A percentile compares a stretch with the other conserved stretches of the same genome.
Conservation (phyloP, 2,113 vertebrate genomes). For the Microtus ochrogaster region DNA sequence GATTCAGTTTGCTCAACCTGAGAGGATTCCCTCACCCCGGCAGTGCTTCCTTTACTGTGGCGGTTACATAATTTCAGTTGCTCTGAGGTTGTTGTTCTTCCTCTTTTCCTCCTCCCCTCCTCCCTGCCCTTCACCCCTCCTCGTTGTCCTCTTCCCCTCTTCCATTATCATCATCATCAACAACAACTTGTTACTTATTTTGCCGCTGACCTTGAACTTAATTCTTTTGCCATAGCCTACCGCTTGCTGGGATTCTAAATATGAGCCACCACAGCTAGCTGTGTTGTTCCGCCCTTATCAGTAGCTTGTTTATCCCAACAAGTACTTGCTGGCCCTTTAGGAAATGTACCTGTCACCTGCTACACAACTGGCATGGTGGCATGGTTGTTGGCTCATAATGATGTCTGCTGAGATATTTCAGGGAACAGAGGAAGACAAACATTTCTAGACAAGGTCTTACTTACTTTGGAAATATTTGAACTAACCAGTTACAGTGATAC, state of each 20-base stretch:
- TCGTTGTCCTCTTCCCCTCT: neutral
- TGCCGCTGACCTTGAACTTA: neutral
- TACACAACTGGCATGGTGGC: neutral
- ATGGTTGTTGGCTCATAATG: neutral
- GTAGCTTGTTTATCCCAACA: neutral
- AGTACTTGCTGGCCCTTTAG: neutral
- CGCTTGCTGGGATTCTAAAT: neutral
- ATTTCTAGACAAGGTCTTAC: constrained; percentile 1
- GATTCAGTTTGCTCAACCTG: neutral
- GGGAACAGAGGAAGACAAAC: neutral
- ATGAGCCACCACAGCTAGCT: neutral
- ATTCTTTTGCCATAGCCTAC: neutral
- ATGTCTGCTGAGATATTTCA: neutral
- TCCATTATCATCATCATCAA: neutral
- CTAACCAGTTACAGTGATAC: constrained; percentile 3
- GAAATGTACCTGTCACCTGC: neutral
- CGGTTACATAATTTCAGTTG: neutral
- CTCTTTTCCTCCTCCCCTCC: neutral
- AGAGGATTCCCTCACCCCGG: neutral
- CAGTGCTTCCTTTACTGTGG: neutral
- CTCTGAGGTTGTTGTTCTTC: neutral
- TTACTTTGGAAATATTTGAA: neutral
- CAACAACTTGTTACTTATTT: neutral
- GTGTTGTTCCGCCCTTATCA: neutral
- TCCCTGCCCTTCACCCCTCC: neutral